Percentiles rank a stretch among this genome's conserved stretches.
Conservation (phyloP, 2,113 vertebrate species). For the Irena cyanogastra region DNA sequence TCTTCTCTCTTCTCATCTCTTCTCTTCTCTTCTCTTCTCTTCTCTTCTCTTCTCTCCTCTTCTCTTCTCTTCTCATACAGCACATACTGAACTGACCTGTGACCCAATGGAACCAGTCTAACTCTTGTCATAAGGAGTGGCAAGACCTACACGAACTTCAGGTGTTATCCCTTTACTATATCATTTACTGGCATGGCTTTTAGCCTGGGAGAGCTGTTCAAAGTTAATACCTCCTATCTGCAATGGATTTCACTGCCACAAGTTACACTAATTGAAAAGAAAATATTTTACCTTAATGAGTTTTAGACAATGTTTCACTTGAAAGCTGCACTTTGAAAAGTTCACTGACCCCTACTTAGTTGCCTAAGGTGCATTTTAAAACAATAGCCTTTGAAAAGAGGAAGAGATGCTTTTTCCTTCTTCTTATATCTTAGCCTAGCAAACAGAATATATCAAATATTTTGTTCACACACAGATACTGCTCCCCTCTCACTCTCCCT, state of each 20-base stretch:
- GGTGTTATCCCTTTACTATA: background rate
- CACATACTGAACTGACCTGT: background rate
- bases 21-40: background rate
- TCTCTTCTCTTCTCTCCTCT: background rate
- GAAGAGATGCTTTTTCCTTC: background rate
- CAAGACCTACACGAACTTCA: background rate
- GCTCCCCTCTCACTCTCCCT: rapidly evolving
- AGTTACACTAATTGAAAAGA: background rate
- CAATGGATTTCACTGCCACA: background rate
- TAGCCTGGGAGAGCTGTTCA: background rate
- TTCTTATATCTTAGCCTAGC: background rate
- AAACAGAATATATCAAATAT: background rate
- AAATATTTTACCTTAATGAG: background rate
- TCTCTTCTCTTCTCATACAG: background rate
- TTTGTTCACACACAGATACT: background rate
- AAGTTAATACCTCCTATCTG: background rate
- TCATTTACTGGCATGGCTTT: background rate
- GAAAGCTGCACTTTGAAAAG: background rate
- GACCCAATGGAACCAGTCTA: background rate
- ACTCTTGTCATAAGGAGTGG: background rate
- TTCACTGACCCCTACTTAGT: background rate
- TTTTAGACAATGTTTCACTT: background rate
- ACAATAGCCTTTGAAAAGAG: background rate
- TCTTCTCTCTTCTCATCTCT: background rate
- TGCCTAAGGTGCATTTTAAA: background rate